Percentiles rank a stretch among this genome's conserved stretches.
phyloP scores from a whole-genome alignment of 1,140 invertebrate genomes.

The Epicauta chinensis region DNA sequence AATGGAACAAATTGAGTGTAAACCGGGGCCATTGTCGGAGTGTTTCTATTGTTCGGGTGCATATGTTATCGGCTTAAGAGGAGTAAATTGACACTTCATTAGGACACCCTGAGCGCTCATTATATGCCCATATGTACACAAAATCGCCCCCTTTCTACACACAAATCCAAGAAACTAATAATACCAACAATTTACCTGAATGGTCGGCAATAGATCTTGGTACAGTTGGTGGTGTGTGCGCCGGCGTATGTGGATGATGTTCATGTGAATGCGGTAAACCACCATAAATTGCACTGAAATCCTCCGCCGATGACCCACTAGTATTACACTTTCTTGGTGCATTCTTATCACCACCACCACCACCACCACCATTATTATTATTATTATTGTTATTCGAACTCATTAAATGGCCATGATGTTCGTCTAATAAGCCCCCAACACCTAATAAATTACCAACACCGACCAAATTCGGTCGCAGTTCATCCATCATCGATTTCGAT shows the following conservation, averaged over 20 bases:
- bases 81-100: slow-evolving; percentile 23
- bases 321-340: slow-evolving; percentile 65
- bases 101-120: slow-evolving; percentile 25
- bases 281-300: slow-evolving; percentile 69
- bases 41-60: slow-evolving; percentile 8
- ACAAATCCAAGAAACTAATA: too few relatives aligned
- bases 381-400: slow-evolving; percentile 12
- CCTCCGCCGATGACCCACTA: slow-evolving; percentile 70
- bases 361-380: slow-evolving; percentile 47
- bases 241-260: slow-evolving; percentile 51
- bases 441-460: slow-evolving; percentile 69
- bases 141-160: not conserved
- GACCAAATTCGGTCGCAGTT: slow-evolving; percentile 71
- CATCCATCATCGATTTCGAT: slow-evolving; percentile 70
- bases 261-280: slow-evolving; percentile 48
- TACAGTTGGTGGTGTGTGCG: slow-evolving; percentile 53
- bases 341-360: slow-evolving; percentile 47
- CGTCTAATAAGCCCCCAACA: slow-evolving; percentile 66
- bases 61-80: slow-evolving; percentile 14
- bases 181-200: slow-evolving; percentile 40
- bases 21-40: slow-evolving; percentile 12
- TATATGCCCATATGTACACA: slow-evolving; percentile 29
- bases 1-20: slow-evolving; percentile 23
- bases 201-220: slow-evolving; percentile 53
- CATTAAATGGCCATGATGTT: slow-evolving; percentile 60